phyloP scores from a whole-genome alignment of 2,888 invertebrate species.

The Dascillus cervinus region DNA sequence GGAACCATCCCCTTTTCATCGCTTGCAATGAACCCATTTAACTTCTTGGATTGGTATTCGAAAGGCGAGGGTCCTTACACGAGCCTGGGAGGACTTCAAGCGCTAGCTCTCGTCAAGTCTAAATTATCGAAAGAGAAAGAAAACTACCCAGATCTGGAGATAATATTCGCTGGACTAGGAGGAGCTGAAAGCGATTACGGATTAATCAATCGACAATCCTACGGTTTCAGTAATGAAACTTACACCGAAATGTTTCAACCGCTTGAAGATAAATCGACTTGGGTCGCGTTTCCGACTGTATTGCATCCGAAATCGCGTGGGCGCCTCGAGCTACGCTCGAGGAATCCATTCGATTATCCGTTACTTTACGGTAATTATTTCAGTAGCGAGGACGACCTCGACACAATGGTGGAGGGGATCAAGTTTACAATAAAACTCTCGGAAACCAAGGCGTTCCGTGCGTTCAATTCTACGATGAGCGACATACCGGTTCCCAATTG shows the following conservation, averaged over 20 bases:
- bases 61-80: conserved; percentile 49
- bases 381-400: conserved; percentile 51
- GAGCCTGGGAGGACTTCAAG: conserved; percentile 50
- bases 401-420: conserved; percentile 54
- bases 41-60: conserved; percentile 37
- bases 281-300: conserved; percentile 47
- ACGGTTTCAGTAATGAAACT: conserved; percentile 40
- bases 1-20: conserved; percentile 31
- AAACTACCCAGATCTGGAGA: conserved; percentile 61
- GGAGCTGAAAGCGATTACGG: too few species aligned
- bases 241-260: conserved; percentile 33
- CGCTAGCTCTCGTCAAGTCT: conserved; percentile 52
- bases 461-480: conserved; percentile 43
- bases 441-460: conserved; percentile 52
- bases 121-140: conserved; percentile 46
- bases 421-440: conserved; percentile 51
- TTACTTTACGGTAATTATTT: conserved; percentile 57
- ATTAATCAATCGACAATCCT: conserved; percentile 34
- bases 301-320: conserved; percentile 56
- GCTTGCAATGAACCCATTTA: conserved; percentile 35
- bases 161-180: conserved; percentile 59
- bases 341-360: conserved; percentile 51
- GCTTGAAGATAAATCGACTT: conserved; percentile 37
- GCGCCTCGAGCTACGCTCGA: conserved; percentile 46
- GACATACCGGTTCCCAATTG: conserved; percentile 44